Conservation (phyloP, 1,140 invertebrate genomes). For the Tyrophagus putrescentiae region DNA sequence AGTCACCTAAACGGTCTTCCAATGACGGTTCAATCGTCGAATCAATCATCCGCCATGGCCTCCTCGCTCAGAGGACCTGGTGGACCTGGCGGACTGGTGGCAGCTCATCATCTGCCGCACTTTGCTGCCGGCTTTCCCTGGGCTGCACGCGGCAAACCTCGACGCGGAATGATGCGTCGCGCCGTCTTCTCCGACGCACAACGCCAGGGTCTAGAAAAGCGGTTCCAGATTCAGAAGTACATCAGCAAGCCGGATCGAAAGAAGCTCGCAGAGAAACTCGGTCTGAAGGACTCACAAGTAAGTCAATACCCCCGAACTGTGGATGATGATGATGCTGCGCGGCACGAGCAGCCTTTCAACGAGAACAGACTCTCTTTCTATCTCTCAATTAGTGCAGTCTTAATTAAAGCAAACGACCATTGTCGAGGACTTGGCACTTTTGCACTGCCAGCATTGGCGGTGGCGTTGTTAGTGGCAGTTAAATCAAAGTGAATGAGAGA, state of each 20-base stretch:
- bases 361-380: background rate
- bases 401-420: conserved; percentile 5
- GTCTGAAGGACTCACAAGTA: conserved; percentile 70
- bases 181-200: conserved; percentile 88
- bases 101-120: conserved; percentile 10
- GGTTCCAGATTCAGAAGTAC: conserved; percentile 94
- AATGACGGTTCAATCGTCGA: background rate
- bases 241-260: conserved; percentile 93
- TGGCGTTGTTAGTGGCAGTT: background rate
- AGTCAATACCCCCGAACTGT: conserved; percentile 17
- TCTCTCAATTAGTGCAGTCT: conserved; percentile 11
- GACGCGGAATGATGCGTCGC: conserved; percentile 82
- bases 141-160: conserved; percentile 48
- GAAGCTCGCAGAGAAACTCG: conserved; percentile 84
- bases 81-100: no score
- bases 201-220: conserved; percentile 76
- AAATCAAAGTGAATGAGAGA: background rate
- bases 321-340: background rate
- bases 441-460: no score
- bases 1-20: background rate
- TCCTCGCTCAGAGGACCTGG: background rate
- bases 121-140: conserved; percentile 50
- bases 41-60: background rate
- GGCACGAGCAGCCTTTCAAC: background rate
- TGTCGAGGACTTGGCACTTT: no score